Conservation (phyloP, 2,797 vertebrate genomes). For the Parauchenoglanis punctatus region DNA sequence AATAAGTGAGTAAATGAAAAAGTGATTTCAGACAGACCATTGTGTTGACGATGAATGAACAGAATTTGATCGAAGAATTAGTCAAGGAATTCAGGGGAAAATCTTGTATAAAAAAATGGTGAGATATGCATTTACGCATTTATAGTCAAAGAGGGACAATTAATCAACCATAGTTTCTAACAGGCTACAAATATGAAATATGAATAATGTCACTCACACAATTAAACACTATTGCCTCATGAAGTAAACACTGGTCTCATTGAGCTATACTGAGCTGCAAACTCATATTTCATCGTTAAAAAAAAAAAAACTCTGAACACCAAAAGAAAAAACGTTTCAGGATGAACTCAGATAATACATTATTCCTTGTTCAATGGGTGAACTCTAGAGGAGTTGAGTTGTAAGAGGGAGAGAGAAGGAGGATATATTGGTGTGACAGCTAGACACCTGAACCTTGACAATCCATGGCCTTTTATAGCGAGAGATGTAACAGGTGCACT, state of each 20-base stretch:
- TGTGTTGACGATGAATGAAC: neutral
- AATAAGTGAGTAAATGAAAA: neutral
- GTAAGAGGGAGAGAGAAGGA: constrained; percentile 32
- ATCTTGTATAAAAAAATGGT: neutral
- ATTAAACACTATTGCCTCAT: neutral
- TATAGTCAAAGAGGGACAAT: neutral
- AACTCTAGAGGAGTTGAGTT: neutral
- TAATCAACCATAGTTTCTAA: neutral
- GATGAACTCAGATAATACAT: neutral
- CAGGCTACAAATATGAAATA: neutral
- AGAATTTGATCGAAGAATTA: neutral
- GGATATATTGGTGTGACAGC: constrained; percentile 35
- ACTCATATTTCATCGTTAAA: no score
- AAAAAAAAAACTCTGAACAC: neutral
- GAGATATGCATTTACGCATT: neutral
- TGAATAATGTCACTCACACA: neutral
- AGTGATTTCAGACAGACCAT: neutral
- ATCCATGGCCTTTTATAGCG: constrained; percentile 66
- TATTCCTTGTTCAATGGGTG: neutral
- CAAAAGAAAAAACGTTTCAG: neutral
- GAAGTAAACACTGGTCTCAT: neutral
- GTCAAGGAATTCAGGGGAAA: neutral
- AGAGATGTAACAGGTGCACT: constrained; percentile 65
- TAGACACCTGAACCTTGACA: constrained; percentile 58
- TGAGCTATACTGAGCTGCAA: neutral